Conservation (phyloP, 2,888 invertebrate genomes). For the Eurois occulta region DNA sequence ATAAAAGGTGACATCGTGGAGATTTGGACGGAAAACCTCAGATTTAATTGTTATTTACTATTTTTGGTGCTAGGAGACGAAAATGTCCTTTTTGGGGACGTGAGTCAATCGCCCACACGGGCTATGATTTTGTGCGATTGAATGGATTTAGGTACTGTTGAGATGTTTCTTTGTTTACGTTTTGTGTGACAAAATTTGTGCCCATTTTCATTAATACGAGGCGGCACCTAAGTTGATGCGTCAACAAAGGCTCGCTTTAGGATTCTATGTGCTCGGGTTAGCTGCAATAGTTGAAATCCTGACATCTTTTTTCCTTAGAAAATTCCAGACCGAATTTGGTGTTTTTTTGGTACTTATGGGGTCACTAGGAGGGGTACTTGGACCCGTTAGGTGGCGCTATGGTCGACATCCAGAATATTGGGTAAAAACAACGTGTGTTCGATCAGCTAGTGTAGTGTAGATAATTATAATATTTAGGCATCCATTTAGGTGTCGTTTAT, state of each 20-base stretch:
- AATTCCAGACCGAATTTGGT: too few relatives aligned
- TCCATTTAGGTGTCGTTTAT: background rate
- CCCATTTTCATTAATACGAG: background rate
- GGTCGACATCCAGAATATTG: too few relatives aligned
- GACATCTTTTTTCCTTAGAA: too few relatives aligned
- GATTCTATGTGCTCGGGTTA: too few relatives aligned
- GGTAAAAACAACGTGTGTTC: too few relatives aligned
- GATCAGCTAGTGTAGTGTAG: too few relatives aligned
- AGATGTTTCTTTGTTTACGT: slow-evolving; percentile 43
- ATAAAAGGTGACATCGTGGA: slow-evolving; percentile 76
- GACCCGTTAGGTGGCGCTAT: too few relatives aligned
- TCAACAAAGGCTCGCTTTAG: too few relatives aligned
- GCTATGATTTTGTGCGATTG: slow-evolving; percentile 60
- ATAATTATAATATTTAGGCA: too few relatives aligned
- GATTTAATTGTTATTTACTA: slow-evolving; percentile 67
- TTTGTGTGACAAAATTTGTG: slow-evolving; percentile 6
- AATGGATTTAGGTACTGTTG: slow-evolving; percentile 51
- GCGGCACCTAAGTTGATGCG: background rate
- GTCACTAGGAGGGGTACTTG: too few relatives aligned
- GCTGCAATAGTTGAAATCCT: too few relatives aligned
- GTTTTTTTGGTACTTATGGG: too few relatives aligned
- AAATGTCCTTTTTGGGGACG: slow-evolving; percentile 68
- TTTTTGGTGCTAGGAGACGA: slow-evolving; percentile 68
- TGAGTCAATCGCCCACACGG: slow-evolving; percentile 74
- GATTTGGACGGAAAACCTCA: slow-evolving; percentile 76